These are phyloP conservation scores for Hirundichthys speculiger DNA, from an alignment of 2,113 vertebrate genomes.

Conservation along the genomic window DNA sequence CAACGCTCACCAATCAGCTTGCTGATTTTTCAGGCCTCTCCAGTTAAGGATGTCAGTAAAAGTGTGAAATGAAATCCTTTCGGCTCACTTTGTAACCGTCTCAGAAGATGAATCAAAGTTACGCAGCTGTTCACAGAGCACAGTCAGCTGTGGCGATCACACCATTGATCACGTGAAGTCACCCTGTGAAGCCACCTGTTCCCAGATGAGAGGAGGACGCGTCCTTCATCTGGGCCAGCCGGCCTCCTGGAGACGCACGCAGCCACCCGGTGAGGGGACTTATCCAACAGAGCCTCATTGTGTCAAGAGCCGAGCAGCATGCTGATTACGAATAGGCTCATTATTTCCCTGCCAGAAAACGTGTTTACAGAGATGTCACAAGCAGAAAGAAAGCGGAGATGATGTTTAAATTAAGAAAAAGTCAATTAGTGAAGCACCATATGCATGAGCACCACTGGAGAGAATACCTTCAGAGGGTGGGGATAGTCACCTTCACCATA, in stretches of 20 bases:
- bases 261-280: constrained; percentile 67
- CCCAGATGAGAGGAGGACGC: constrained; percentile 65
- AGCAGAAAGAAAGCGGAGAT: constrained; percentile 17
- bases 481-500: background rate
- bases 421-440: constrained; percentile 39
- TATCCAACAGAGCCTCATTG: constrained; percentile 60
- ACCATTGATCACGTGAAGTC: constrained; percentile 74
- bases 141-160: constrained; percentile 47
- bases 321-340: constrained; percentile 58
- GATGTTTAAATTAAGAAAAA: constrained; percentile 32
- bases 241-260: constrained; percentile 59
- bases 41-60: constrained; percentile 22
- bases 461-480: background rate
- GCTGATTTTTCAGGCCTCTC: constrained; percentile 26
- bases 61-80: constrained; percentile 46
- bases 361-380: constrained; percentile 34
- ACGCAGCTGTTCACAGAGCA: constrained; percentile 18
- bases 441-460: constrained; percentile 24
- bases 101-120: constrained; percentile 59
- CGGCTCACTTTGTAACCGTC: constrained; percentile 37
- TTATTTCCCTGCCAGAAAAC: constrained; percentile 36
- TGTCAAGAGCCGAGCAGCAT: constrained; percentile 61
- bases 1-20: constrained; percentile 34
- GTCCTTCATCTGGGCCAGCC: constrained; percentile 70
- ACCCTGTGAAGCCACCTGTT: constrained; percentile 78